phyloP scores from a whole-genome alignment of 2,797 vertebrate genomes.

The Anguilla pacifica region DNA sequence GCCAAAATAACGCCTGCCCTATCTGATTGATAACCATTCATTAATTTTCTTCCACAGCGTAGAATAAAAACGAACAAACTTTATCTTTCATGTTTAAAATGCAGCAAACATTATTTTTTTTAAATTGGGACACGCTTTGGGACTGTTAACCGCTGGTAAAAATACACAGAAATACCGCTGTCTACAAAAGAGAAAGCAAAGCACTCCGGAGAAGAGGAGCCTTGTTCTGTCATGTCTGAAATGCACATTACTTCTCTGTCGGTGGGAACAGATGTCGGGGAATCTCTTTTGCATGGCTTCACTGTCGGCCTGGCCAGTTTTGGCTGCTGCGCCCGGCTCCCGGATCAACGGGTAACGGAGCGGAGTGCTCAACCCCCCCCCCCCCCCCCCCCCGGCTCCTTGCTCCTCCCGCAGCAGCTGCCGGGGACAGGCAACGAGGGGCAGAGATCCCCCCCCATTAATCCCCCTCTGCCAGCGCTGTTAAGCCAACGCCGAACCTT shows the following conservation, averaged over 20 bases:
- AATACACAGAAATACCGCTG: neutral
- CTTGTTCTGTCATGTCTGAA: slow-evolving; percentile 17
- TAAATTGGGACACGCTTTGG: neutral
- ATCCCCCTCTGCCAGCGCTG: neutral
- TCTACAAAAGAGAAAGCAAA: neutral
- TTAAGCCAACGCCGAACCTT: neutral
- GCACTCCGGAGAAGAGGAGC: neutral
- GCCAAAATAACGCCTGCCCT: neutral
- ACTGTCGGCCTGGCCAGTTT: neutral
- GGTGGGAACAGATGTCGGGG: neutral
- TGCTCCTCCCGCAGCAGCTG: neutral
- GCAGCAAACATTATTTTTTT: neutral
- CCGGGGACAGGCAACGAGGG: neutral
- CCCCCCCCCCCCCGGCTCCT: neutral
- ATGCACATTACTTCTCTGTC: slow-evolving; percentile 11
- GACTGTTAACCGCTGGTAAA: neutral
- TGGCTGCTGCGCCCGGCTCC: neutral
- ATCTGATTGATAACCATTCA: neutral
- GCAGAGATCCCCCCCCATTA: neutral
- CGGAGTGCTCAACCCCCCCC: neutral
- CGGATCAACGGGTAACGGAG: neutral
- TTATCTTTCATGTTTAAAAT: neutral
- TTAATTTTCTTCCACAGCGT: neutral
- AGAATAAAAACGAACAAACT: neutral
- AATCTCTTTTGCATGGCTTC: slow-evolving; percentile 22